Percentiles rank a stretch among this genome's conserved stretches.
Evolutionary conservation across 2,888 invertebrate species (phyloP).

Genomic region (Caenorhabditis sp.): DNA sequence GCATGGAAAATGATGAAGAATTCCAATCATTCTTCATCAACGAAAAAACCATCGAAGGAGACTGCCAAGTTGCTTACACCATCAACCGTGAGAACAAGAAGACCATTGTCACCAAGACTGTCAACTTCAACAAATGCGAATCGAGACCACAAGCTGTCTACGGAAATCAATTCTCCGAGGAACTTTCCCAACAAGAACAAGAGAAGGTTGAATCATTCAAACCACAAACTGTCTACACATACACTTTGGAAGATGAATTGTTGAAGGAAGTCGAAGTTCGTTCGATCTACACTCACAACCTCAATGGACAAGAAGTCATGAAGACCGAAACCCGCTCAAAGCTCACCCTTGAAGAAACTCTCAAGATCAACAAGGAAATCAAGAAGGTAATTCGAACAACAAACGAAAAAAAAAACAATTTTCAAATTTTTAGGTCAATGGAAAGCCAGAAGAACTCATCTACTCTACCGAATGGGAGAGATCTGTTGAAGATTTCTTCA

Average conservation of each 20-base stretch:
- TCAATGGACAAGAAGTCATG: conserved; percentile 46
- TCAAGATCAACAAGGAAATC: conserved; percentile 38
- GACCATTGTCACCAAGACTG: conserved; percentile 59
- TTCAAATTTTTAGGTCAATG: conserved; percentile 23
- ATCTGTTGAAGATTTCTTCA: conserved; percentile 52
- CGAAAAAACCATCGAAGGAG: conserved; percentile 60
- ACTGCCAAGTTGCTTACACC: conserved; percentile 60
- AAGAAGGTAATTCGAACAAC: conserved; percentile 13
- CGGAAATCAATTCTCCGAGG: conserved; percentile 4
- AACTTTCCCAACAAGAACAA: not conserved
- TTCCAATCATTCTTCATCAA: conserved; percentile 37
- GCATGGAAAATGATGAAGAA: conserved; percentile 19
- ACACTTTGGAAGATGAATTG: conserved; percentile 37
- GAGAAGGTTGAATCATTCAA: not conserved
- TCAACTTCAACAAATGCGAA: conserved; percentile 73
- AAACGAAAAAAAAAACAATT: not conserved
- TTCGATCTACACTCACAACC: conserved; percentile 43
- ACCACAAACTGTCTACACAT: conserved; percentile 50
- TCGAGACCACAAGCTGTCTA: conserved; percentile 57
- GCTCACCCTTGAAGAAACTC: conserved; percentile 37
- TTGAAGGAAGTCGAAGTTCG: conserved; percentile 49
- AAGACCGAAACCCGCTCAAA: conserved; percentile 45
- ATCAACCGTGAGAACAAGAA: conserved; percentile 42
- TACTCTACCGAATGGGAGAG: conserved; percentile 52
- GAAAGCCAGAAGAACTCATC: conserved; percentile 45